Evolutionary conservation across 1,140 invertebrate species (phyloP).

Genomic region (Ridgeia piscesae): DNA sequence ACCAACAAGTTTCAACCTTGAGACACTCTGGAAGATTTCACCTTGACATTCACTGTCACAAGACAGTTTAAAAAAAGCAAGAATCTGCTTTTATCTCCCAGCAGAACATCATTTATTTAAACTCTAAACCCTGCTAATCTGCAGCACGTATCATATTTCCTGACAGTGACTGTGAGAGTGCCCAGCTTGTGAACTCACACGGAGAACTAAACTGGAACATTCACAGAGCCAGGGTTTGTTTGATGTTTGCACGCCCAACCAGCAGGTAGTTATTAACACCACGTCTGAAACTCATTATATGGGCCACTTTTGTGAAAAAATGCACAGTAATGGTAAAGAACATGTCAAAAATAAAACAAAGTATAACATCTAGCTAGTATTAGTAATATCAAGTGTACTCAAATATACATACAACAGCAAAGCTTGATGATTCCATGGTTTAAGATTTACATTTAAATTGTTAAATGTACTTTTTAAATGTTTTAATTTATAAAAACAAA

Average conservation of each 20-base stretch:
- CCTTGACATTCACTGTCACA: too few relatives aligned
- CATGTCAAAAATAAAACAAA: neutral
- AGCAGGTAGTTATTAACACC: neutral
- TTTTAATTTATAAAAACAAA: too few relatives aligned
- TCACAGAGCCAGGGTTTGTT: neutral
- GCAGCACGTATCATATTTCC: neutral
- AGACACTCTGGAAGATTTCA: neutral
- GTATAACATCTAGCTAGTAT: too few relatives aligned
- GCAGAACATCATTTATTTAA: constrained; percentile 6
- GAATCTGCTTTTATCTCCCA: neutral
- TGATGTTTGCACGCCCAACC: neutral
- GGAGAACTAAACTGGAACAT: too few relatives aligned
- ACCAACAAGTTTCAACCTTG: neutral
- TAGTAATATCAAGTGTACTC: too few relatives aligned
- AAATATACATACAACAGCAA: too few relatives aligned
- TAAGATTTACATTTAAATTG: too few relatives aligned
- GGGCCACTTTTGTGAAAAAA: neutral
- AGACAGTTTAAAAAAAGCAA: neutral
- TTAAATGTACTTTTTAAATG: neutral
- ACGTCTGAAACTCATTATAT: neutral
- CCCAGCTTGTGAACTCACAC: neutral
- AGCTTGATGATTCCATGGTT: too few relatives aligned
- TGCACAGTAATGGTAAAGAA: neutral
- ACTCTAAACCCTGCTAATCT: neutral
- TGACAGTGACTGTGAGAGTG: neutral